Evolutionary conservation across 2,797 vertebrate species (phyloP).

Genomic region (Notamacropus eugenii): DNA sequence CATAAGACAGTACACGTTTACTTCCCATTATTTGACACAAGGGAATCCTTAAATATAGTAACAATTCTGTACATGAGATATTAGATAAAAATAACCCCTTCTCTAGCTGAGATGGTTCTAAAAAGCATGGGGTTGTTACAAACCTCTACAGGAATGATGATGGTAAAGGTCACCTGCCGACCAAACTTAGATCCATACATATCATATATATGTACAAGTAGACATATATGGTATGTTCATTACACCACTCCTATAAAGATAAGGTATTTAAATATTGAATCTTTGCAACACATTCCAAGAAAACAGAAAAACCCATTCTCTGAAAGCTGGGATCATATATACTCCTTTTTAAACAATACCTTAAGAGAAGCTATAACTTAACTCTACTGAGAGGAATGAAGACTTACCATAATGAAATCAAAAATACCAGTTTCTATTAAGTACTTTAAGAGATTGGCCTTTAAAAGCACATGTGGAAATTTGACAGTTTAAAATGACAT

Average conservation of each 20-base stretch:
- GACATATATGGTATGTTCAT: accelerated
- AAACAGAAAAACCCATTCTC: neutral
- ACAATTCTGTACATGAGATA: conserved; percentile 55
- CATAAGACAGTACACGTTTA: conserved; percentile 25
- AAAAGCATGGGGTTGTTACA: conserved; percentile 33
- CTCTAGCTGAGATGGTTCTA: neutral
- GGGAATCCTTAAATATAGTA: neutral
- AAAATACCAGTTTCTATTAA: neutral
- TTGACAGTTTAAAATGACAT: neutral
- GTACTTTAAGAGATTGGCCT: neutral
- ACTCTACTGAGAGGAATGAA: neutral
- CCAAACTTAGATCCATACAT: neutral
- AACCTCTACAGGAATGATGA: neutral
- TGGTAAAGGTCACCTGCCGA: neutral
- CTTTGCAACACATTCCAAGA: conserved; percentile 17
- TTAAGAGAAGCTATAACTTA: neutral
- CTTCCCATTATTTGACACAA: conserved; percentile 2
- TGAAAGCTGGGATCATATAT: neutral
- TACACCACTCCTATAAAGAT: conserved; percentile 15
- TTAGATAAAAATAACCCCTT: neutral
- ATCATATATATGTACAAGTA: neutral
- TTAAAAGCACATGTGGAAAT: neutral
- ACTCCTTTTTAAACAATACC: neutral
- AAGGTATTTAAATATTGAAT: neutral
- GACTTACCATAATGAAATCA: neutral